Conservation (phyloP, 2,888 invertebrate species). For the Athetis lepigone region DNA sequence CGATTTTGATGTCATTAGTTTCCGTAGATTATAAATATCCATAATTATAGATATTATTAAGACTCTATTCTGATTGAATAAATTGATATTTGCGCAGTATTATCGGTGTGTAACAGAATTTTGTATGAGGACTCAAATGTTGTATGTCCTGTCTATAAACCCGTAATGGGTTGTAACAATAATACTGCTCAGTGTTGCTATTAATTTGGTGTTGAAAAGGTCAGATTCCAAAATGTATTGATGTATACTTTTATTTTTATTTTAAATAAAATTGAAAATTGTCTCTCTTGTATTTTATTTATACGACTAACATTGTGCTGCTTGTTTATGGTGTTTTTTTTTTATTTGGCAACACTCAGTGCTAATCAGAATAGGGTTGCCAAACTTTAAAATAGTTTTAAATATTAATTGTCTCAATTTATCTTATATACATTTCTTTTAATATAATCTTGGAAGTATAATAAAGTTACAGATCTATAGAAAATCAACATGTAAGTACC, state of each 20-base stretch:
- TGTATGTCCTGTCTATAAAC: conserved; percentile 12
- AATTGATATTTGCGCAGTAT: conserved; percentile 58
- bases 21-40: conserved; percentile 59
- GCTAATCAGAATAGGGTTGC: conserved; percentile 64
- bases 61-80: conserved; percentile 67
- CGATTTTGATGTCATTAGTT: conserved; percentile 60
- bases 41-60: conserved; percentile 65
- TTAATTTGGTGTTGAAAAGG: conserved; percentile 50
- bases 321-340: conserved; percentile 22
- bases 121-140: conserved; percentile 13
- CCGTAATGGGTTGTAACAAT: conserved; percentile 26
- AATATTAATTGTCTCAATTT: conserved; percentile 41
- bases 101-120: conserved; percentile 30
- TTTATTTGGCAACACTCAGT: conserved; percentile 30
- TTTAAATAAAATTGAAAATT: conserved; percentile 58
- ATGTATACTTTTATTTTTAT: conserved; percentile 58
- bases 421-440: conserved; percentile 53
- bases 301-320: conserved; percentile 15
- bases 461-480: conserved; percentile 58
- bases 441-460: conserved; percentile 53
- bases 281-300: conserved; percentile 60
- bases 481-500: conserved; percentile 69
- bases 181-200: conserved; percentile 60
- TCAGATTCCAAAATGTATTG: conserved; percentile 60
- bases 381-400: conserved; percentile 54